phyloP scores from a whole-genome alignment of 2,113 vertebrate genomes.

The Tragelaphus strepsiceros region DNA sequence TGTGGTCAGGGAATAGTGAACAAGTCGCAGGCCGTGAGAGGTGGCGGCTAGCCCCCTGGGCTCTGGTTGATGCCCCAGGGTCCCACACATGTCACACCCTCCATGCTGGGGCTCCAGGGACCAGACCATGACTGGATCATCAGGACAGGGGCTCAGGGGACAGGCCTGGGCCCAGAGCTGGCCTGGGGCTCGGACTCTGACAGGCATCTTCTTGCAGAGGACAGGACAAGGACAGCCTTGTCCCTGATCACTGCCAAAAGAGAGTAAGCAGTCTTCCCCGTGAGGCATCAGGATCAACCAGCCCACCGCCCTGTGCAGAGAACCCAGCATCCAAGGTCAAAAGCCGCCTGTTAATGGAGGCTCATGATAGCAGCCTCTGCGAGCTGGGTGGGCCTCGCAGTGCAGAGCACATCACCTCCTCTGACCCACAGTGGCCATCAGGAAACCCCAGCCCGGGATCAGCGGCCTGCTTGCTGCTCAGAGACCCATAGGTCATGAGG shows the following conservation, averaged over 20 bases:
- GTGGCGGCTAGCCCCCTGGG: background rate
- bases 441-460: background rate
- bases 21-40: background rate
- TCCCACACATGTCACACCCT: background rate
- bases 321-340: background rate
- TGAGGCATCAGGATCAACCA: background rate
- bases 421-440: rapidly evolving
- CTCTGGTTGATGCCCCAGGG: background rate
- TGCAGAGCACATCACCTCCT: background rate
- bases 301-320: background rate
- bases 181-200: background rate
- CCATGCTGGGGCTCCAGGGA: background rate
- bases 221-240: background rate
- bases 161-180: background rate
- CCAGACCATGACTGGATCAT: background rate
- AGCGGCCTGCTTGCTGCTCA: background rate
- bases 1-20: background rate
- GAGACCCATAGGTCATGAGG: background rate
- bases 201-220: background rate
- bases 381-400: background rate
- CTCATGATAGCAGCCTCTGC: background rate
- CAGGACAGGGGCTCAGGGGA: background rate
- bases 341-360: background rate
- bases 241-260: background rate
- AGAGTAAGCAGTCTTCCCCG: background rate